Conservation (phyloP, 1,140 invertebrate genomes). For the Diorhabda sublineata region DNA sequence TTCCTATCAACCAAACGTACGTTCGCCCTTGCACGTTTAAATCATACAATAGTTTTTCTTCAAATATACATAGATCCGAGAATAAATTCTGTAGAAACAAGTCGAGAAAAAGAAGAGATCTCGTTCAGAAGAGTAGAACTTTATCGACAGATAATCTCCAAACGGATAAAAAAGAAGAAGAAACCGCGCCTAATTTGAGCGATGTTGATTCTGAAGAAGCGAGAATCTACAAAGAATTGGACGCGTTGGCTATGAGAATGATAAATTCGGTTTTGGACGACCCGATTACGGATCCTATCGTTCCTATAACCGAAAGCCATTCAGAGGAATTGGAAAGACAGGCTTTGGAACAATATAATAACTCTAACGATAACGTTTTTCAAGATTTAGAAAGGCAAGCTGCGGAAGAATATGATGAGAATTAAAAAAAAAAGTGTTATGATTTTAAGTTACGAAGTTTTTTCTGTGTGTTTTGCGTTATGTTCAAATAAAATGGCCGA, state of each 20-base stretch:
- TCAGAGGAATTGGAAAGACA: constrained; percentile 44
- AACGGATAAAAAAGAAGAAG: too few relatives aligned
- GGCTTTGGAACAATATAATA: constrained; percentile 43
- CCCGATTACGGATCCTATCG: constrained; percentile 18
- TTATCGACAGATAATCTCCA: too few relatives aligned
- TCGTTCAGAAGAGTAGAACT: too few relatives aligned
- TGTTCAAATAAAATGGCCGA: too few relatives aligned
- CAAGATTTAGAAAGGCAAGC: constrained; percentile 42
- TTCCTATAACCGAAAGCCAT: constrained; percentile 29
- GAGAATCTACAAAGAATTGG: constrained; percentile 13
- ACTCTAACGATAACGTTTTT: constrained; percentile 40
- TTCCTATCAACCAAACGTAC: not conserved
- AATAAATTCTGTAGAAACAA: too few relatives aligned
- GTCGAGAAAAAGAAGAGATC: too few relatives aligned
- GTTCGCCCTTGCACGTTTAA: too few relatives aligned
- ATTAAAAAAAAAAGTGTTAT: constrained; percentile 36
- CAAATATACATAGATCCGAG: too few relatives aligned
- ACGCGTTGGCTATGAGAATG: constrained; percentile 10
- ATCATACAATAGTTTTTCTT: too few relatives aligned
- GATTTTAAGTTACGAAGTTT: not conserved
- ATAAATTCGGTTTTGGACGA: constrained; percentile 23
- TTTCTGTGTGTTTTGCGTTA: not conserved
- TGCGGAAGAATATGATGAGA: constrained; percentile 39
- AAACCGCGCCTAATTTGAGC: too few relatives aligned
- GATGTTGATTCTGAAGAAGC: not conserved